Base-by-base conservation (phyloP, 2,888 invertebrate species). In the Muscina levida region DNA sequence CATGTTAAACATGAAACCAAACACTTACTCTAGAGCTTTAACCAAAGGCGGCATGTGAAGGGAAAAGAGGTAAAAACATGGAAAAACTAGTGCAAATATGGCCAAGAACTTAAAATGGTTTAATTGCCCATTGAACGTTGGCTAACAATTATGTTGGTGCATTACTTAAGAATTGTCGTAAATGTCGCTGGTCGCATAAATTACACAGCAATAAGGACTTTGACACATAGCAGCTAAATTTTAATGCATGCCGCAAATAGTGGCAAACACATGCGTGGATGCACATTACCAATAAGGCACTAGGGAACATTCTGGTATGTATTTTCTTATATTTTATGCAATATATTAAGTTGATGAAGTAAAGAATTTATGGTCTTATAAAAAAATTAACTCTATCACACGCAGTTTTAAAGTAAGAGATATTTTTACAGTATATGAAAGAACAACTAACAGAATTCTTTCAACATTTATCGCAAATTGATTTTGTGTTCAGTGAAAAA, bases 81-180 rank as follows among this genome's bases (percentile, higher is more conserved):
- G 1, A 13, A 66, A 11, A 59, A 59, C 59, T 59, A 15, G 59
- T 59, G 59, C 59, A 59, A 59, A 59, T 10, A 59, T 59, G 59
- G 59, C 17, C 37, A 66, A 48, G 31, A 77, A 77, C 37, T 66
- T 66, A 57, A 73, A 66, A 53, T 66, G 19, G n/a, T 71, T 79
- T 71, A 67, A 67, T 67, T 79, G 42, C 59, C 74, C 66, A 66
- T 39, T 44, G 24, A 62, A 62, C 53, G 62, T 46, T 51, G 53
- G 17, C 53, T 72, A 62, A 67, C 75, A 79, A 67, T 79, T 68
- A 76, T 10, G 62, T 8, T n/a, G 24, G 24, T 57, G 56, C 31
- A n/a, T n/a, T 39, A 39, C 37, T 72, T 73, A 62, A 56, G 31
- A n/a, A 22, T 26, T 19, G 17, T 11, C 8, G 57, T 59, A 59